Evolutionary conservation across 1,140 invertebrate genomes (phyloP), one percentile per base, ranked within the genome.

Genomic region (Ladona fulva): DNA sequence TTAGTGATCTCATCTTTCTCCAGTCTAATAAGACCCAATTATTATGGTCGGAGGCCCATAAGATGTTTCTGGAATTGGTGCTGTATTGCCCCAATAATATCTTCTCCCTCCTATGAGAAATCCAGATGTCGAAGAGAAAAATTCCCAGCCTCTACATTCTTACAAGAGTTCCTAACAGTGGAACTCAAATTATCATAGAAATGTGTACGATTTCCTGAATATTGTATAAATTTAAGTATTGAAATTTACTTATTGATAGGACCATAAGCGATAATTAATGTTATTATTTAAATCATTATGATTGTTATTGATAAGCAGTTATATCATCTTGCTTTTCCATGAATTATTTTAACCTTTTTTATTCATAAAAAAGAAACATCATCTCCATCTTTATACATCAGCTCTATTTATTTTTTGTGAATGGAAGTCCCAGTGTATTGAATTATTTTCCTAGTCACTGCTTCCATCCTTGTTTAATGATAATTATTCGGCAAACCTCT

Each of bases 1-100:
- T 66, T 66, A 66, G 52, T 66, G 52, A 66, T 66, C 52, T 66
- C 52, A 66, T 66, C 52, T 66, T 66, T 66, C 52, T 66, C 29
- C 29, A 66, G 52, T 66, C 52, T 66, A 66, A 66, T 66, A 22
- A 19, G 14, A 66, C 52, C 52, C 14, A 66, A 19, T 66, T 66
- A 66, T 66, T 66, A 22, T 66, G 52, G 52, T 66, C 52, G 14
- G 16, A 22, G 52, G 52, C 52, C 52, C 52, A 19, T 19, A 66
- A 66, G 14, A 66, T 19, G n/a, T 66, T 66, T 22, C 5, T 66
- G 52, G 3, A 16, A 66, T 66, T 66, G 52, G 52, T 19, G 52
- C n/a, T 66, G 14, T 66, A 66, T 66, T 66, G 52, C 52, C n/a
- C 52, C n/a, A 66, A 66, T 66, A 3, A 19, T 66, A 22, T 19